These are phyloP conservation scores for Ephydatia muelleri DNA, from an alignment of 37 sponge, comb jelly and placozoan genomes.

Conservation along the genomic window DNA sequence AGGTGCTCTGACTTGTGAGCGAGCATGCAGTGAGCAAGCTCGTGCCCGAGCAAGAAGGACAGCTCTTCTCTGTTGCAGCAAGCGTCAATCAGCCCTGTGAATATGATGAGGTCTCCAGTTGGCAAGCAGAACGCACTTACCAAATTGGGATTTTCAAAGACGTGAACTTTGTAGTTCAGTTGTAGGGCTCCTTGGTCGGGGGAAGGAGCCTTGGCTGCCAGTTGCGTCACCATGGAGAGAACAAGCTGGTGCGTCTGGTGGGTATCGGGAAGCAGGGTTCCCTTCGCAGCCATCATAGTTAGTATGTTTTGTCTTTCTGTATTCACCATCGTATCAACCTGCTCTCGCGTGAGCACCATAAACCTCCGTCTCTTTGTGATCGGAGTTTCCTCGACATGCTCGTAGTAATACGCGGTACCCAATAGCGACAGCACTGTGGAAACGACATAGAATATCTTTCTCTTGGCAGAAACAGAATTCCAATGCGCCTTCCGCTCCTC, in stretches of 20 bases:
- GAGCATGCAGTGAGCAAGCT: slow-evolving; percentile 63
- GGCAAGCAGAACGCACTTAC: slow-evolving; percentile 65
- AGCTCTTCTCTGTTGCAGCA: slow-evolving; percentile 52
- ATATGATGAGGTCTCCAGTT: slow-evolving; percentile 64
- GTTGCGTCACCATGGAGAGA: not conserved
- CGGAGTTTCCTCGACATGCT: slow-evolving; percentile 59
- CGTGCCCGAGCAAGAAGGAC: slow-evolving; percentile 63
- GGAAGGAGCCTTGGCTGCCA: not conserved
- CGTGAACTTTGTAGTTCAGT: slow-evolving; percentile 42
- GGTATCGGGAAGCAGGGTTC: slow-evolving; percentile 7
- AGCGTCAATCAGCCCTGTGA: slow-evolving; percentile 42
- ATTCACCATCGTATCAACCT: slow-evolving; percentile 20
- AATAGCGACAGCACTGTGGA: not conserved
- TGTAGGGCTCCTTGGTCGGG: slow-evolving; percentile 9
- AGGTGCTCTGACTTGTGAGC: slow-evolving; percentile 48
- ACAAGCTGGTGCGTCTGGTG: slow-evolving; percentile 25
- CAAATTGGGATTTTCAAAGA: slow-evolving; percentile 37
- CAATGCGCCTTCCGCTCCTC: slow-evolving; percentile 20
- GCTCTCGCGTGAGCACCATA: slow-evolving; percentile 32
- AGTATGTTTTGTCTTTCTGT: slow-evolving; percentile 22
- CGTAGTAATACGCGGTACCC: slow-evolving; percentile 13
- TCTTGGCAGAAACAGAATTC: slow-evolving; percentile 1
- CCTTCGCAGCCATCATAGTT: not conserved
- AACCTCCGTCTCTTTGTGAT: slow-evolving; percentile 52
- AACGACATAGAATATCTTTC: slow-evolving; percentile 24